phyloP scores from a whole-genome alignment of 2,888 invertebrate genomes.

The Dendrolimus houi region DNA sequence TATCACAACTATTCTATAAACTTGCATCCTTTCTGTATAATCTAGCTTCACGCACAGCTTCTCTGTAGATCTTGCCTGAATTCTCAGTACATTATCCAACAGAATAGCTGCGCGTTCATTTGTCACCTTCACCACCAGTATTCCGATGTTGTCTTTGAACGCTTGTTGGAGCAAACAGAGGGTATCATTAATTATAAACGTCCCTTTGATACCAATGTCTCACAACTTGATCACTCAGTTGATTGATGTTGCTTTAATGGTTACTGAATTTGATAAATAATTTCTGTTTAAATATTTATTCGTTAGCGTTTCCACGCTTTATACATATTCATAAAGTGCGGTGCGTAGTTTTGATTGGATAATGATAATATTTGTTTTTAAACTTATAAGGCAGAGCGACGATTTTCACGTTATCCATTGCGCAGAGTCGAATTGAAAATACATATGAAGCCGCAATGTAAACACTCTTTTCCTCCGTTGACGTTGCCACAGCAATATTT shows the following conservation, averaged over 20 bases:
- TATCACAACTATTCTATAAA: too few relatives aligned
- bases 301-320: neutral
- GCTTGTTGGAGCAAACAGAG: neutral
- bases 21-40: too few relatives aligned
- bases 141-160: neutral
- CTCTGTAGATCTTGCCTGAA: neutral
- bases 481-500: too few relatives aligned
- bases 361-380: neutral
- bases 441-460: too few relatives aligned
- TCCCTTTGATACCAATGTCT: neutral
- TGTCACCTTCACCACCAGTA: neutral
- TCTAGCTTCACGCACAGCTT: neutral
- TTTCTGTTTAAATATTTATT: neutral
- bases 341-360: neutral
- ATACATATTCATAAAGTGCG: neutral
- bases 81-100: neutral
- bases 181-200: neutral
- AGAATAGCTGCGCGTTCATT: neutral
- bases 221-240: too few relatives aligned
- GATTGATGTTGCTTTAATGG: neutral
- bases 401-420: too few relatives aligned
- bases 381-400: too few relatives aligned
- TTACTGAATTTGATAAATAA: neutral
- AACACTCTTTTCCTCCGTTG: too few relatives aligned
- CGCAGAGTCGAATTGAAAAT: too few relatives aligned